Conservation (phyloP, 2,888 invertebrate genomes). For the Gasteruption jaculator region DNA sequence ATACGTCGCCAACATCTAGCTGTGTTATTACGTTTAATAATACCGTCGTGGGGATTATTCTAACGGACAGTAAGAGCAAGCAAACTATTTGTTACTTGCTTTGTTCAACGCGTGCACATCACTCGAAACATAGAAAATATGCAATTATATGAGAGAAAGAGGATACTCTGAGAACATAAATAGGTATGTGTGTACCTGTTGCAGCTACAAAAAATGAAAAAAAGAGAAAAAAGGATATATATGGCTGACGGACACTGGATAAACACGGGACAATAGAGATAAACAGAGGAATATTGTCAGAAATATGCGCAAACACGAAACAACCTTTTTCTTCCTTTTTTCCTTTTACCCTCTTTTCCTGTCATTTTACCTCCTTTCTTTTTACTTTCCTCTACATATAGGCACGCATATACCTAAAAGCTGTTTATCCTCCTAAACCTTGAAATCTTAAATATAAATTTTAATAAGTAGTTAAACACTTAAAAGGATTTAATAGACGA, state of each 20-base stretch:
- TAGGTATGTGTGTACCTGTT: slow-evolving; percentile 13
- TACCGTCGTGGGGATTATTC: too few species aligned
- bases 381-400: slow-evolving; percentile 9
- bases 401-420: slow-evolving; percentile 11
- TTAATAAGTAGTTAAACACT: too few species aligned
- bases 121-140: slow-evolving; percentile 33
- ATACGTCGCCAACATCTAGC: too few species aligned
- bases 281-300: slow-evolving; percentile 48
- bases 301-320: slow-evolving; percentile 46
- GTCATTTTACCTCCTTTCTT: too few species aligned
- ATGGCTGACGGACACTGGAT: slow-evolving; percentile 40
- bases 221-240: slow-evolving; percentile 28
- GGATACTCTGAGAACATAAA: slow-evolving; percentile 10
- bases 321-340: slow-evolving; percentile 18
- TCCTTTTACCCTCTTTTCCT: slow-evolving; percentile 6
- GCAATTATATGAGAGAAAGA: slow-evolving; percentile 22
- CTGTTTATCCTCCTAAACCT: slow-evolving; percentile 23
- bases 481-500: too few species aligned
- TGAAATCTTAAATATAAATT: too few species aligned
- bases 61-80: too few species aligned
- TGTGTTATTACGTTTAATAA: too few species aligned
- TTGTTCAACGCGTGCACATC: slow-evolving; percentile 48
- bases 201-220: slow-evolving; percentile 20
- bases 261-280: slow-evolving; percentile 49
- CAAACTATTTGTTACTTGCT: slow-evolving; percentile 47